Evolutionary conservation across 2,888 invertebrate genomes (phyloP).

Genomic region (Dynastes grantii): DNA sequence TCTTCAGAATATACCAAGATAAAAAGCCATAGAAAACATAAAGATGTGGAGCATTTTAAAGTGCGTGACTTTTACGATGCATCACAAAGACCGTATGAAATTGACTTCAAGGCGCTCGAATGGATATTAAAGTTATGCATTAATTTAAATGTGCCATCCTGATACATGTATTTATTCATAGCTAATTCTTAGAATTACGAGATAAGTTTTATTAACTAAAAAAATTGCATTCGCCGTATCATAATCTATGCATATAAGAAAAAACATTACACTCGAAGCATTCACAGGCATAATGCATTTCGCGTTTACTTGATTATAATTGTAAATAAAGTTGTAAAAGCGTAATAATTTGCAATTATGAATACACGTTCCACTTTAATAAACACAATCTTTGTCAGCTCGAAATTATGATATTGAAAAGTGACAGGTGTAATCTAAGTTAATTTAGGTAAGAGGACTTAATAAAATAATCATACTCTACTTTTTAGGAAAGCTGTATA

Average conservation of each 20-base stretch:
- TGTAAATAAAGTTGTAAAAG: slow-evolving; percentile 8
- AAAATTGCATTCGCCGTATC: background rate
- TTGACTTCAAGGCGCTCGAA: slow-evolving; percentile 26
- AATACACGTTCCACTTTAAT: slow-evolving; percentile 7
- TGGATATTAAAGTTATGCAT: slow-evolving; percentile 25
- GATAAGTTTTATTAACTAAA: slow-evolving; percentile 14
- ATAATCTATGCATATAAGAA: background rate
- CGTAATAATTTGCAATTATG: slow-evolving; percentile 34
- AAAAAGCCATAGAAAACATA: background rate
- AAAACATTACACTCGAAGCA: background rate
- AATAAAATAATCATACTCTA: background rate
- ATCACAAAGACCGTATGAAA: slow-evolving; percentile 30
- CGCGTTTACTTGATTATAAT: slow-evolving; percentile 6
- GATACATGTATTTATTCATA: slow-evolving; percentile 15
- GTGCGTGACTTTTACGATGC: background rate
- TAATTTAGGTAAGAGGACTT: background rate
- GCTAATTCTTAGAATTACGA: slow-evolving; percentile 33
- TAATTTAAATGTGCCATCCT: slow-evolving; percentile 28
- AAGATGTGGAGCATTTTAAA: slow-evolving; percentile 2
- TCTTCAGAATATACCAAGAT: slow-evolving; percentile 7
- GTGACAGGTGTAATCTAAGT: background rate
- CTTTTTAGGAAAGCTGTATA: background rate
- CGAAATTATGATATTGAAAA: background rate
- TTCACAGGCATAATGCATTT: background rate
- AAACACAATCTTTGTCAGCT: background rate